Conservation (phyloP, 2,113 vertebrate genomes). For the Dromas ardeola region DNA sequence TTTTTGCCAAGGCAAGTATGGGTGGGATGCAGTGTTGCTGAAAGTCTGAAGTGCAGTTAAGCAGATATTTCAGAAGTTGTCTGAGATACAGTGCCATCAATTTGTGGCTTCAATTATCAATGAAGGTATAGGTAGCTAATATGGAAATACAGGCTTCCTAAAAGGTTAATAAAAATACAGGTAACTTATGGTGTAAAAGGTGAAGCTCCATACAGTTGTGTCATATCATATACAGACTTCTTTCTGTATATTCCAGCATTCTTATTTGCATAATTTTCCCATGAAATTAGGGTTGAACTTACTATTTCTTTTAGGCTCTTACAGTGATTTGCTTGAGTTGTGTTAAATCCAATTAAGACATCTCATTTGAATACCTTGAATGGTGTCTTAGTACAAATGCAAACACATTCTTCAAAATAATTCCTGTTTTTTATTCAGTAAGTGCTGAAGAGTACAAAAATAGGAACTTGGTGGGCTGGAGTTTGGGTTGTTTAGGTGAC, state of each 20-base stretch:
- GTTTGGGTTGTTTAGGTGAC: not conserved
- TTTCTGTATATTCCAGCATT: not conserved
- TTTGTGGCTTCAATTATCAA: not conserved
- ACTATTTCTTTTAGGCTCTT: not conserved
- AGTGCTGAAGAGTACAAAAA: not conserved
- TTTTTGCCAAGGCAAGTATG: not conserved
- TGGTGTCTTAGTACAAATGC: not conserved
- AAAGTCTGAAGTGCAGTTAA: not conserved
- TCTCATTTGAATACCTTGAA: not conserved
- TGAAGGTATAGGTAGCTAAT: not conserved
- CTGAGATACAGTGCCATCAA: rapidly evolving
- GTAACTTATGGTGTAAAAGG: not conserved
- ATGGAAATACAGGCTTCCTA: not conserved
- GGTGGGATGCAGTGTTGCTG: not conserved
- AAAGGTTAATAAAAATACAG: not conserved
- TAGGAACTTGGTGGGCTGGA: not conserved
- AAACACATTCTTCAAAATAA: not conserved
- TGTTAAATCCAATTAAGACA: not conserved
- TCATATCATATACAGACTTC: not conserved
- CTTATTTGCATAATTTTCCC: not conserved
- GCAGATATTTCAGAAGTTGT: not conserved
- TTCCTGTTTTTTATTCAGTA: not conserved
- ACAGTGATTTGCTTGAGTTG: not conserved
- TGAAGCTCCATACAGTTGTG: not conserved
- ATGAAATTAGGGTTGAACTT: not conserved